Conservation (phyloP, 2,797 vertebrate genomes). For the Chelon labrosus region DNA sequence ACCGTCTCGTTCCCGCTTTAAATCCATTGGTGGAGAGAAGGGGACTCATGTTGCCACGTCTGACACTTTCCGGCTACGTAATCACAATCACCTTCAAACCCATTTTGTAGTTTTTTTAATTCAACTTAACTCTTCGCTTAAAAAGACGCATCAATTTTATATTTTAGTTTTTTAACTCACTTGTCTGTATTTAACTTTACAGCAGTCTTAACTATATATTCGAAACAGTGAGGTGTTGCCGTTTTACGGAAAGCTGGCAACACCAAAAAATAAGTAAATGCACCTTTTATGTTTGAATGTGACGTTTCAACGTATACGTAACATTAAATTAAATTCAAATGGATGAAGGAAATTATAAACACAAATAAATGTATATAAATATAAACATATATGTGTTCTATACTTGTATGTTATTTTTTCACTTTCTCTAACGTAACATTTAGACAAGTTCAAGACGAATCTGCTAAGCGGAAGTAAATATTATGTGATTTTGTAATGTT, state of each 20-base stretch:
- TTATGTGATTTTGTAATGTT: conserved; percentile 36
- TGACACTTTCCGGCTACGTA: neutral
- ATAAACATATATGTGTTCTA: accelerated
- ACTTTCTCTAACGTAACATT: accelerated
- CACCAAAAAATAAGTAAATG: conserved; percentile 20
- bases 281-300: conserved; percentile 31
- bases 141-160: too few relatives aligned
- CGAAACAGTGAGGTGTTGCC: accelerated
- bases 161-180: neutral
- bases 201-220: accelerated
- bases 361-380: too few relatives aligned
- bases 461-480: conserved; percentile 55
- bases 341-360: too few relatives aligned
- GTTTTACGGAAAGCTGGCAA: conserved; percentile 63
- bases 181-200: neutral
- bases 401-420: accelerated
- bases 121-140: neutral
- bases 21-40: conserved; percentile 30
- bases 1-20: conserved; percentile 72
- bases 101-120: too few relatives aligned
- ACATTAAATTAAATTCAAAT: neutral
- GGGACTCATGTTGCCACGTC: conserved; percentile 58
- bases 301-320: conserved; percentile 65
- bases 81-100: accelerated
- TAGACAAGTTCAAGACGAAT: conserved; percentile 54